A percentile compares a stretch with the other conserved stretches of the same genome.
Conservation (phyloP, 1,140 invertebrate species). For the Caenorhabditis latens region DNA sequence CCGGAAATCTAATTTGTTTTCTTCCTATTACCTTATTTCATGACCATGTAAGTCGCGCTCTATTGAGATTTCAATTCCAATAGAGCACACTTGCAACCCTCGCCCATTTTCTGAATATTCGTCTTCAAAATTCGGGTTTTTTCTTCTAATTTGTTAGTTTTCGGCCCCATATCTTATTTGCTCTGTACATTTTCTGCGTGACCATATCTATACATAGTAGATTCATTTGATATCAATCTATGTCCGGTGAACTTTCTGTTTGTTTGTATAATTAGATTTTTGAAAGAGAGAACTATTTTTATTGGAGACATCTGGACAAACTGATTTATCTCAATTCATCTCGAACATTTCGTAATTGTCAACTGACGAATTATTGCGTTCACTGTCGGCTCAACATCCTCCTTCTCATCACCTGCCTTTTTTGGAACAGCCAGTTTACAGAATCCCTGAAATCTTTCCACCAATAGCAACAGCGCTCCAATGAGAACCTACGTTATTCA, state of each 20-base stretch:
- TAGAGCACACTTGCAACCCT: not conserved
- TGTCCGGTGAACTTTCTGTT: too few species aligned
- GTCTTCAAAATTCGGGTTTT: not conserved
- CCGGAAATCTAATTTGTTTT: slow-evolving; percentile 56
- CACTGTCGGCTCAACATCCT: not conserved
- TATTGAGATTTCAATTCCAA: not conserved
- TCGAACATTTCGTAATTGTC: too few species aligned
- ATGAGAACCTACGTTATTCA: not conserved
- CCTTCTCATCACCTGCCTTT: not conserved
- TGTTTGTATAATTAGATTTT: too few species aligned
- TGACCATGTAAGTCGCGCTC: not conserved
- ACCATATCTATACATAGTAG: too few species aligned
- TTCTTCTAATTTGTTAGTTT: too few species aligned
- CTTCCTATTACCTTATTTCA: not conserved
- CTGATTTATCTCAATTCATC: too few species aligned
- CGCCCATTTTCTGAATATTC: not conserved
- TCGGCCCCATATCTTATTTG: too few species aligned
- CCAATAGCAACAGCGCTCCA: not conserved
- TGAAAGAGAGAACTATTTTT: too few species aligned
- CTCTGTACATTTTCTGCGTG: too few species aligned
- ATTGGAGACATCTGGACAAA: too few species aligned
- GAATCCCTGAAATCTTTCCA: not conserved
- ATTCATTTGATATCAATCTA: too few species aligned
- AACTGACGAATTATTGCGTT: too few species aligned
- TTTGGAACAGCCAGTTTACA: slow-evolving; percentile 24